Evolutionary conservation across 2,113 vertebrate species (phyloP).

Genomic region (Gadus chalcogrammus): DNA sequence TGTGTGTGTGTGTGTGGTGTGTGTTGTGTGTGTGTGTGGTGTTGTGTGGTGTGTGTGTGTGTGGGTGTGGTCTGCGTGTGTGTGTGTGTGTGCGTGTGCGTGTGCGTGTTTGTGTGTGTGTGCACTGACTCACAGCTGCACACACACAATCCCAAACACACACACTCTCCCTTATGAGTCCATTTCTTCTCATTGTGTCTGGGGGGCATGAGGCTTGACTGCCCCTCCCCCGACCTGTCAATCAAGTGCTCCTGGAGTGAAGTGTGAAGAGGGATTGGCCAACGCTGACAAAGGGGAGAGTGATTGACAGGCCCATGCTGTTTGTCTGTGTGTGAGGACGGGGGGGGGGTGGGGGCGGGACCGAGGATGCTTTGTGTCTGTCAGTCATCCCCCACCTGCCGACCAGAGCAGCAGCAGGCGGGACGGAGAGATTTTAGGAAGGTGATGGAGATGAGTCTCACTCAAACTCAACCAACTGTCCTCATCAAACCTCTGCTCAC

Average conservation of each 20-base stretch:
- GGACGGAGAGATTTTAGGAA: too few species aligned
- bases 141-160: slow-evolving; percentile 11
- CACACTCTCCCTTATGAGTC: slow-evolving; percentile 22
- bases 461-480: too few species aligned
- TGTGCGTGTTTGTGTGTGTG: slow-evolving; percentile 16
- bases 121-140: slow-evolving; percentile 36
- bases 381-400: slow-evolving; percentile 15
- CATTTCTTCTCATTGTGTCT: neutral
- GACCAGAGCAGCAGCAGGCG: too few species aligned
- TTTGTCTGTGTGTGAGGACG: slow-evolving; percentile 21
- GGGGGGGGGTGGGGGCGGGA: neutral
- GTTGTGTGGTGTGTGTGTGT: neutral
- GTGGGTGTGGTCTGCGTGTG: slow-evolving; percentile 28
- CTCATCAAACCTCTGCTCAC: too few species aligned
- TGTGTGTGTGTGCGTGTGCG: slow-evolving; percentile 42
- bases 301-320: slow-evolving; percentile 51
- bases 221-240: slow-evolving; percentile 32
- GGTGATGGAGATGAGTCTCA: too few species aligned
- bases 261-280: slow-evolving; percentile 45
- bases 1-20: slow-evolving; percentile 24
- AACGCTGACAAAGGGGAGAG: slow-evolving; percentile 29
- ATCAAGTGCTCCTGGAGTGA: slow-evolving; percentile 30
- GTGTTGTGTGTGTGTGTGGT: slow-evolving; percentile 30
- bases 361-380: neutral
- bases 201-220: neutral